These are phyloP conservation scores for Callionymus lyra DNA, from an alignment of 2,113 vertebrate species.

Conservation along the genomic window DNA sequence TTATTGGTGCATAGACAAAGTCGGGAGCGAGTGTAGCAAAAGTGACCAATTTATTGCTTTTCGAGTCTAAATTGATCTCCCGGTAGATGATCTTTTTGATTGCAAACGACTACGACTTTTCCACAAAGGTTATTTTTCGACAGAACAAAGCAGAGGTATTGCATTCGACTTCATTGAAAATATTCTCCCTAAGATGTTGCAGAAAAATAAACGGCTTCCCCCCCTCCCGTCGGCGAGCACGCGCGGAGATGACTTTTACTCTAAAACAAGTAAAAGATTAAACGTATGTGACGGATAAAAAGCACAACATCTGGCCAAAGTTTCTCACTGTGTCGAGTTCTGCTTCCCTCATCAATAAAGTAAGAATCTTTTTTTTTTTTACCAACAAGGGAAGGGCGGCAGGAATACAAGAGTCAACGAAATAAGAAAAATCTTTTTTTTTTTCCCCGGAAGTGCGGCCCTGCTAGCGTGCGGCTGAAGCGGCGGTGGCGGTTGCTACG, in stretches of 20 bases:
- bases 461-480: too few species aligned
- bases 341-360: constrained; percentile 53
- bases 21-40: constrained; percentile 56
- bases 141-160: constrained; percentile 64
- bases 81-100: constrained; percentile 55
- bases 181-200: constrained; percentile 43
- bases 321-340: constrained; percentile 69
- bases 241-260: constrained; percentile 66
- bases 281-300: constrained; percentile 42
- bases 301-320: constrained; percentile 69
- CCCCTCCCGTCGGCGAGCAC: constrained; percentile 46
- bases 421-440: constrained; percentile 54
- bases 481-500: constrained; percentile 49
- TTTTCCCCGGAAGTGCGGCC: too few species aligned
- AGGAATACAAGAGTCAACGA: constrained; percentile 55
- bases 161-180: constrained; percentile 65
- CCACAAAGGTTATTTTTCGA: constrained; percentile 43
- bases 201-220: constrained; percentile 48
- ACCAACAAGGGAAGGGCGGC: constrained; percentile 50
- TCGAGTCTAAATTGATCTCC: constrained; percentile 58
- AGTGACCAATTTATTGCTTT: constrained; percentile 75
- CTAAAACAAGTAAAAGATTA: constrained; percentile 74
- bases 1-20: constrained; percentile 71
- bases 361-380: constrained; percentile 44
- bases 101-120: constrained; percentile 60